Conservation (phyloP, 2,888 invertebrate genomes). For the Diploptera punctata region DNA sequence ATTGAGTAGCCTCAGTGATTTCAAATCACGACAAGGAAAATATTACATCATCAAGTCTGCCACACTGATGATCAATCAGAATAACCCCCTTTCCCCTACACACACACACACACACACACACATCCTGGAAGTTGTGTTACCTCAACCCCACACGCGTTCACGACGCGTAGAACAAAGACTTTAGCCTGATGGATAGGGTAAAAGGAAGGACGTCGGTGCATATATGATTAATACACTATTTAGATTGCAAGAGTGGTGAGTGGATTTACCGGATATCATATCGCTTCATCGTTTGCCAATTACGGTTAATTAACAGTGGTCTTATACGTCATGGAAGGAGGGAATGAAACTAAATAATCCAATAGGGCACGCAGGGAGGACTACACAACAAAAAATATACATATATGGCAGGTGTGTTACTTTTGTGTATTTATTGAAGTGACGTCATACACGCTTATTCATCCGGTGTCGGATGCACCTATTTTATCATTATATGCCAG, state of each 20-base stretch:
- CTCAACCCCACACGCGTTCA: background rate
- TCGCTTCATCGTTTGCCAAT: constrained; percentile 8
- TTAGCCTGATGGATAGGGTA: background rate
- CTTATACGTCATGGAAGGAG: too few species aligned
- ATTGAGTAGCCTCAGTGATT: background rate
- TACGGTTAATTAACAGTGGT: constrained; percentile 10
- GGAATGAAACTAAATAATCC: constrained; percentile 9
- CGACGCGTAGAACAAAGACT: background rate
- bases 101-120: too few species aligned
- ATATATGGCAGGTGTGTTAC: too few species aligned
- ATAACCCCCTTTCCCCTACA: background rate
- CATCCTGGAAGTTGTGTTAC: background rate
- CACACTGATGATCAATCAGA: background rate
- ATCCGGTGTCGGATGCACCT: background rate
- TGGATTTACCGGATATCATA: background rate
- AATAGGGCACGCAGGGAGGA: background rate
- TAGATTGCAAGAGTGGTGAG: constrained; percentile 1
- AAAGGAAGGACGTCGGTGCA: background rate
- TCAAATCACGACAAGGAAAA: background rate
- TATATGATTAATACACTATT: background rate
- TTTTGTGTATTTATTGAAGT: too few species aligned
- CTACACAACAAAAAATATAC: too few species aligned
- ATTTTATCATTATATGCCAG: background rate
- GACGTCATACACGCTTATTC: background rate
- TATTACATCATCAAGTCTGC: background rate